Base-by-base conservation (phyloP, 92 coral and sea anemone species). In the Umimayanthus chanpuru region DNA sequence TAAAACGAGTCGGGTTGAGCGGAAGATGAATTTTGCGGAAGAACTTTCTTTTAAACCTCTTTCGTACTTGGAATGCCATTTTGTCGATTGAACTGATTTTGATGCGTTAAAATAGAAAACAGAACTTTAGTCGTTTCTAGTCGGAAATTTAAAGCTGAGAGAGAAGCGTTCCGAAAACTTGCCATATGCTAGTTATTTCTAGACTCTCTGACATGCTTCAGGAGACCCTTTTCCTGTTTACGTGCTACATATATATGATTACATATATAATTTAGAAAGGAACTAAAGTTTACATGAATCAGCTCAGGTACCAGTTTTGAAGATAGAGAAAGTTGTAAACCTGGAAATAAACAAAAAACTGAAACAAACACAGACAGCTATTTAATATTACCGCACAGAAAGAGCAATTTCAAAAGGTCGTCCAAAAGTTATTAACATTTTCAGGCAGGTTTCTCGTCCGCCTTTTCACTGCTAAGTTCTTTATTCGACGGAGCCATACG, bases 251-350 rank as follows among this genome's bases (percentile, higher is more conserved):
- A 43, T 20, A 9, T 41, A 18, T 26, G 9, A 16, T 47, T 21
- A 15, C 23, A 25, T 40, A 5, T 28, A 41, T 9, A 15, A 72
- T 49, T 8, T 25, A 28, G 18, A 56, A 5, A 20, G 18, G 21
- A 20, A 56, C 15, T 9, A 14, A 20, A 6, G n/a, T 61, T 0
- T 20, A 61, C 25, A 61, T 44, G 32, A 23, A 49, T 8, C 50
- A 67, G 29, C n/a, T 72, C 77, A 0, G 86, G 86, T 82, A 82
- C 77, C 86, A 68, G 86, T 44, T 44, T 26, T 82, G 9, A 28
- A 70, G 25, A 43, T 47, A 53, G 38, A 29, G 1, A 7, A 43
- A 70, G 58, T 43, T 25, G 25, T 83, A 44, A 68, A 71, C n/a
- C 40, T 72, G 26, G 67, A 28, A 83, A 68, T 39, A 49, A 83